phyloP scores from a whole-genome alignment of 1,140 invertebrate species.

The Neoseiulus cucumeris region DNA sequence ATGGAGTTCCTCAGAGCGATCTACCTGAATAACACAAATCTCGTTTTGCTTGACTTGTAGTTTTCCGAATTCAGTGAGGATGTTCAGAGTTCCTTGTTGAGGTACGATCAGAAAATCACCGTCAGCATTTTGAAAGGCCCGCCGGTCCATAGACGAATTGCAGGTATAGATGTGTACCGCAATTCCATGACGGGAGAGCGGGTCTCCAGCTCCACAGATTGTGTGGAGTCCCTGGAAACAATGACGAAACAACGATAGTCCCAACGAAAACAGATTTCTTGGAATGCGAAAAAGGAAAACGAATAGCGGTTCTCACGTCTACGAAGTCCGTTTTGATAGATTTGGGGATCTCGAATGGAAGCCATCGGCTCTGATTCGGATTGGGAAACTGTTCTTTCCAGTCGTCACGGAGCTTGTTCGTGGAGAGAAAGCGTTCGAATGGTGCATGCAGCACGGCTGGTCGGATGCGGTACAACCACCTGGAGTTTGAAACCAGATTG shows the following conservation, averaged over 20 bases:
- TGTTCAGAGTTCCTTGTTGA: constrained; percentile 57
- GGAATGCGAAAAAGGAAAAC: constrained; percentile 10
- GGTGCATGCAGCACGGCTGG: constrained; percentile 67
- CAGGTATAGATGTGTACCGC: constrained; percentile 76
- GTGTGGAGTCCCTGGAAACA: constrained; percentile 51
- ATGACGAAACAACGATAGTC: no score
- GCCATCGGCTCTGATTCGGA: constrained; percentile 84
- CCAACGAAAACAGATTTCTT: no score
- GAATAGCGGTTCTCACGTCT: constrained; percentile 31
- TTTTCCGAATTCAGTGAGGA: constrained; percentile 84
- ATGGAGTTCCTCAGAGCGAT: neutral
- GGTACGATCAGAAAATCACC: constrained; percentile 93
- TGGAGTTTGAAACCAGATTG: constrained; percentile 20
- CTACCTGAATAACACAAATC: constrained; percentile 73
- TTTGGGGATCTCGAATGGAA: constrained; percentile 63
- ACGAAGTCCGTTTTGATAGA: constrained; percentile 51
- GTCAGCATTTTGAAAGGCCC: constrained; percentile 79
- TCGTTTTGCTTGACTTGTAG: constrained; percentile 77
- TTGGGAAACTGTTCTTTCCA: constrained; percentile 56
- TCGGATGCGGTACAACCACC: constrained; percentile 82
- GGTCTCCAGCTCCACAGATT: constrained; percentile 80
- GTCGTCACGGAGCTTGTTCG: constrained; percentile 41
- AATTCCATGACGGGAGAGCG: constrained; percentile 50
- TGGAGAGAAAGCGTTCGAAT: constrained; percentile 35
- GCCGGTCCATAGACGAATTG: constrained; percentile 66